Evolutionary conservation across 2,797 vertebrate species (phyloP).

Genomic region (Chaenodraco wilsoni): DNA sequence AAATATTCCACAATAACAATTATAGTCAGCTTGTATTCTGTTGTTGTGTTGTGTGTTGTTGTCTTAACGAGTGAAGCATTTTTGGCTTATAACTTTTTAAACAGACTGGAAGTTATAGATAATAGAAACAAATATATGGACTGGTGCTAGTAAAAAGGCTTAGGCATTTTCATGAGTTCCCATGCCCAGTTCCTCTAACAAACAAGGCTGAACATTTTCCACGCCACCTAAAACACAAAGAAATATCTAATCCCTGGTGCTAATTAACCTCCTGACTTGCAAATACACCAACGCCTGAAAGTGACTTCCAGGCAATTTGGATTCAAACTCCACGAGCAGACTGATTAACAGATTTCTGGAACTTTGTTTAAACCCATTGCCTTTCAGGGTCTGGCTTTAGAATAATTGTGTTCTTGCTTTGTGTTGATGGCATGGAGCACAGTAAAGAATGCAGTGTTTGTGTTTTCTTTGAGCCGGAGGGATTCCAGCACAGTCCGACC

Average conservation of each 20-base stretch:
- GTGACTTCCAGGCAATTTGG: conserved; percentile 38
- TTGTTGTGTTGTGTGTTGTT: neutral
- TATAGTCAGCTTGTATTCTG: conserved; percentile 8
- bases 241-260: conserved; percentile 43
- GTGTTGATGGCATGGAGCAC: conserved; percentile 33
- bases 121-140: conserved; percentile 8
- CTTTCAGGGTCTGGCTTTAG: conserved; percentile 31
- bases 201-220: conserved; percentile 25
- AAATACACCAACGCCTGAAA: conserved; percentile 25
- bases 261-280: conserved; percentile 62
- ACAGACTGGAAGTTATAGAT: neutral
- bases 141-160: conserved; percentile 8
- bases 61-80: neutral
- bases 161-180: conserved; percentile 4
- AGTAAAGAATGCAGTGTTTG: conserved; percentile 37
- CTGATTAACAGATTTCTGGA: conserved; percentile 46
- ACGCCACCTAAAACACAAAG: conserved; percentile 28
- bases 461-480: conserved; percentile 24
- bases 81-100: conserved; percentile 3
- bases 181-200: neutral
- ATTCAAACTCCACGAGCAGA: conserved; percentile 32
- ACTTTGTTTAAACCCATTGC: conserved; percentile 40
- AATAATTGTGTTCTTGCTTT: conserved; percentile 20
- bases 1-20: conserved; percentile 16
- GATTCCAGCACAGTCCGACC: conserved; percentile 24